Conservation (phyloP, 1,140 invertebrate genomes). For the Atta cephalotes region DNA sequence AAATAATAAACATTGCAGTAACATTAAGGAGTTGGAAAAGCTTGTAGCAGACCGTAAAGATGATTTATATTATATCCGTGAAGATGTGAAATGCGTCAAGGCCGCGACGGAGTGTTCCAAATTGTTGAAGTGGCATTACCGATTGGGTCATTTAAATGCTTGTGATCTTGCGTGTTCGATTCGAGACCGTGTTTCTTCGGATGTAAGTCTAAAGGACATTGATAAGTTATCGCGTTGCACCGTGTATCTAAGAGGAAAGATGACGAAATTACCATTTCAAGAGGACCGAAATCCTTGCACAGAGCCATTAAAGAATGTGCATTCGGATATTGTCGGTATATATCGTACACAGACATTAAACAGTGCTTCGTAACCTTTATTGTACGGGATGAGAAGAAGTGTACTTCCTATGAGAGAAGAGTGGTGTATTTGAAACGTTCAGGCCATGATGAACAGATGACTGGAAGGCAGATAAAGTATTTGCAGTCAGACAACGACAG, state of each 20-base stretch:
- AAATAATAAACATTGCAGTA: too few species aligned
- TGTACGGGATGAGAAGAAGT: neutral
- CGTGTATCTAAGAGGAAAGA: neutral
- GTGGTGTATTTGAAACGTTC: neutral
- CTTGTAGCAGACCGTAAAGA: neutral
- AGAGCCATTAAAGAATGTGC: neutral
- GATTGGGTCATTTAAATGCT: slow-evolving; percentile 1
- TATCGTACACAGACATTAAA: neutral
- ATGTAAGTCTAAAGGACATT: neutral
- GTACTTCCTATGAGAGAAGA: neutral
- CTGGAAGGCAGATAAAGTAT: neutral
- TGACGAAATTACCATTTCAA: neutral
- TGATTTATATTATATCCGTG: neutral
- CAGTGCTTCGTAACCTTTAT: neutral
- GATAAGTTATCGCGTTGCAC: neutral
- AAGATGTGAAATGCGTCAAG: neutral
- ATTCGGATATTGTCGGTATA: neutral
- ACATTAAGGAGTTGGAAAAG: too few species aligned
- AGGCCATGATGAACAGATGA: neutral
- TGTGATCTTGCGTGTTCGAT: neutral
- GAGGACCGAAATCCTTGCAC: neutral
- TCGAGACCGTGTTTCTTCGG: neutral
- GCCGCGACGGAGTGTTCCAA: neutral
- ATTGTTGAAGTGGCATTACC: neutral
- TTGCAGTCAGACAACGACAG: neutral